Conservation (phyloP, 2,888 invertebrate genomes). For the Ellobium chinense region DNA sequence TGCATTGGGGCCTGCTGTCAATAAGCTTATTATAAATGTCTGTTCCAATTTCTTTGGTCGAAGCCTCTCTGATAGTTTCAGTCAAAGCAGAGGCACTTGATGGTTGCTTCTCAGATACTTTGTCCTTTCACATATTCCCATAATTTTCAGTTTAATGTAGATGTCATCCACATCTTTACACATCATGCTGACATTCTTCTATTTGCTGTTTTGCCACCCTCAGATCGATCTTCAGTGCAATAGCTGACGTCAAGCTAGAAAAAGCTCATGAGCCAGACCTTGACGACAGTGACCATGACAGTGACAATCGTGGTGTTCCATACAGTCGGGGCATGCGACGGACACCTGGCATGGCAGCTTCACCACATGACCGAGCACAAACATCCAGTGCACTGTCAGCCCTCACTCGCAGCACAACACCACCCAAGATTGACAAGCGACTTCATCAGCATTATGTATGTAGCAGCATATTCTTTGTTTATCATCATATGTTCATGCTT, state of each 20-base stretch:
- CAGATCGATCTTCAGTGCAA: constrained; percentile 75
- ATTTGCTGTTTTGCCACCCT: not conserved
- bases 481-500: no score
- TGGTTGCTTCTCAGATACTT: no score
- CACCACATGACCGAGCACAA: constrained; percentile 48
- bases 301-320: constrained; percentile 59
- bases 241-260: constrained; percentile 74
- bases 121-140: no score
- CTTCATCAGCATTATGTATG: constrained; percentile 74
- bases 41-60: no score
- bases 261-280: constrained; percentile 54
- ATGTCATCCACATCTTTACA: no score
- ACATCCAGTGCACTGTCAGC: constrained; percentile 58
- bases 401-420: constrained; percentile 59
- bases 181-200: no score
- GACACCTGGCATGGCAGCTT: constrained; percentile 36
- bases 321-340: constrained; percentile 49
- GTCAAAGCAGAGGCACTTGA: no score
- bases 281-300: constrained; percentile 48
- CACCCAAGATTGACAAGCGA: constrained; percentile 75
- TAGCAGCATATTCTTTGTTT: no score
- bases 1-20: no score
- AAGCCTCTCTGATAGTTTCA: no score
- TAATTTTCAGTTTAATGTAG: no score
- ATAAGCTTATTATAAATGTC: no score